Conservation (phyloP, 2,797 vertebrate genomes). For the Alfaro cultratus region DNA sequence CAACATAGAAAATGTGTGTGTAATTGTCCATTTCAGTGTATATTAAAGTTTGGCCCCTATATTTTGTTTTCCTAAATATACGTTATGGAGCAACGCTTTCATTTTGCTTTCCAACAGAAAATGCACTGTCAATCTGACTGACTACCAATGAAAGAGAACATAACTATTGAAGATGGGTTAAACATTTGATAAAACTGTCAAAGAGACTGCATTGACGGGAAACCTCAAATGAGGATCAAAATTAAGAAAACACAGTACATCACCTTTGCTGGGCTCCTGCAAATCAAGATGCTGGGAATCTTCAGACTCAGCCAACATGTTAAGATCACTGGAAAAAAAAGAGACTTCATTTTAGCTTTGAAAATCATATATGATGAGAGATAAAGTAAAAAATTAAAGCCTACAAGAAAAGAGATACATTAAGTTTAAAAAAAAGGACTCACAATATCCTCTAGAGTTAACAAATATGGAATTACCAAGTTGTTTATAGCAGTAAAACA, state of each 20-base stretch:
- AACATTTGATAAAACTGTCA: conserved; percentile 1
- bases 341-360: background rate
- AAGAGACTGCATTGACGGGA: background rate
- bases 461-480: background rate
- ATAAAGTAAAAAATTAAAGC: background rate
- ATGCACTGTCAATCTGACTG: background rate
- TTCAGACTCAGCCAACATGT: conserved; percentile 93
- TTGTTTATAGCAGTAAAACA: background rate
- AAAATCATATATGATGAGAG: background rate
- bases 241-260: background rate
- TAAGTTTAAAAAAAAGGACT: background rate
- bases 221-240: background rate
- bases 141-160: background rate
- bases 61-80: background rate
- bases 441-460: background rate
- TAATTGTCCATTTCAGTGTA: background rate
- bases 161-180: background rate
- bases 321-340: conserved; percentile 88
- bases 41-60: background rate
- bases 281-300: conserved; percentile 89
- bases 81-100: background rate
- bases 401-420: background rate
- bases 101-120: background rate
- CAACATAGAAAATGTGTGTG: background rate
- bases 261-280: conserved; percentile 90